Base-by-base conservation (phyloP, 2,888 invertebrate genomes). In the Bombylius discolor region DNA sequence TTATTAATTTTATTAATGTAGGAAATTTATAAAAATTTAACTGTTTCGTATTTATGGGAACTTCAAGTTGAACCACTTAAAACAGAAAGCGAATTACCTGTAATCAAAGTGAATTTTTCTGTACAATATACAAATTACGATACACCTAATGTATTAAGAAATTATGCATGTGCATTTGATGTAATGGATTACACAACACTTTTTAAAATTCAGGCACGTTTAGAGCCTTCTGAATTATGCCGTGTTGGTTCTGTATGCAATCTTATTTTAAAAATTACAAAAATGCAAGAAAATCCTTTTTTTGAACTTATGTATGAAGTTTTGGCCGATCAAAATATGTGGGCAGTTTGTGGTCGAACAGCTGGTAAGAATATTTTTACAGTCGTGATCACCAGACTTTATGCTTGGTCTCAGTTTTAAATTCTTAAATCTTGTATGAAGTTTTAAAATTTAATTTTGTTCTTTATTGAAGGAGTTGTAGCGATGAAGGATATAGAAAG, bases 341-440 rank as follows among this genome's bases (percentile, higher is more conserved):
- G 96, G 96, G 93, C 92, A 1, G 88, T 95, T 34, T 85, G 91
- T 66, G 94, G 94, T 4, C 80, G 91, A 55, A 90, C 92, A 36
- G 90, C 93, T 64, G 94, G 93, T 79, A 68, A 66, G 66, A 58
- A 50, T 13, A 53, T 45, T n/a, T 42, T 42, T 11, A 8, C 34
- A 36, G 42, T 36, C 33, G 11, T 46, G 8, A 45, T 33, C 31
- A 45, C 32, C 32, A 45, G n/a, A 31, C 36, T 33, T 51, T 39
- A 47, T 47, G 14, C 23, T 23, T 23, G 23, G 23, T 23, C 23
- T 36, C 31, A 49, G 34, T 32, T 8, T 32, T 7, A 34, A 44
- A 44, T 5, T 44, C 44, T 34, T 36, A 33, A 11, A 34, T 13
- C 14, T 23, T 23, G 23, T 23, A 23, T 23, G 23, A 23, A 23